Conservation (phyloP, 2,113 vertebrate genomes). For the Benitochromis conjunctus region DNA sequence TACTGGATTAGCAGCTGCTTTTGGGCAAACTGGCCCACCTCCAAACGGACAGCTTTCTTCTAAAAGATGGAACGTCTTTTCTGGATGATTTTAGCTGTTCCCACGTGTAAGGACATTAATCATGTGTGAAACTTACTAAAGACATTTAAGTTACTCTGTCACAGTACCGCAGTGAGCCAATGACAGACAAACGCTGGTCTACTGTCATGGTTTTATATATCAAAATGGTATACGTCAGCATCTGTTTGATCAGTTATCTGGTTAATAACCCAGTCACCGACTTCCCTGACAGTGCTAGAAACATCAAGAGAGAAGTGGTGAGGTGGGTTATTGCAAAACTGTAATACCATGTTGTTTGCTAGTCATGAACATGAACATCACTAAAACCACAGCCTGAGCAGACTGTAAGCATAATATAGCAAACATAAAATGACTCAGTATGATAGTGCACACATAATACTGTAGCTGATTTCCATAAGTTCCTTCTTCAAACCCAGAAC, state of each 20-base stretch:
- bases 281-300: not conserved
- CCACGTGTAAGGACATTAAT: not conserved
- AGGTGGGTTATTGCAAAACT: not conserved
- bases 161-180: not conserved
- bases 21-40: not conserved
- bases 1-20: conserved; percentile 16
- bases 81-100: not conserved
- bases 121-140: not conserved
- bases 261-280: not conserved
- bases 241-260: not conserved
- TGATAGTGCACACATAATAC: not conserved
- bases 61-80: not conserved
- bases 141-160: not conserved
- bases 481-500: not conserved
- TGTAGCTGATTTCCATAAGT: not conserved
- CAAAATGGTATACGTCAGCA: rapidly evolving
- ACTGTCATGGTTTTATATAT: not conserved
- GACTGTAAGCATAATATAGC: not conserved
- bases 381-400: not conserved
- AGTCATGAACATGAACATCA: not conserved
- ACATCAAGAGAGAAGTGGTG: not conserved
- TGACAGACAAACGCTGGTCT: not conserved
- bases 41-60: not conserved
- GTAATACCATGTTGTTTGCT: not conserved
- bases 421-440: rapidly evolving